A percentile compares a stretch with the other conserved stretches of the same genome.
These are phyloP conservation scores for Caenorhabditis afra DNA, from an alignment of 2,888 invertebrate species.

Conservation along the genomic window DNA sequence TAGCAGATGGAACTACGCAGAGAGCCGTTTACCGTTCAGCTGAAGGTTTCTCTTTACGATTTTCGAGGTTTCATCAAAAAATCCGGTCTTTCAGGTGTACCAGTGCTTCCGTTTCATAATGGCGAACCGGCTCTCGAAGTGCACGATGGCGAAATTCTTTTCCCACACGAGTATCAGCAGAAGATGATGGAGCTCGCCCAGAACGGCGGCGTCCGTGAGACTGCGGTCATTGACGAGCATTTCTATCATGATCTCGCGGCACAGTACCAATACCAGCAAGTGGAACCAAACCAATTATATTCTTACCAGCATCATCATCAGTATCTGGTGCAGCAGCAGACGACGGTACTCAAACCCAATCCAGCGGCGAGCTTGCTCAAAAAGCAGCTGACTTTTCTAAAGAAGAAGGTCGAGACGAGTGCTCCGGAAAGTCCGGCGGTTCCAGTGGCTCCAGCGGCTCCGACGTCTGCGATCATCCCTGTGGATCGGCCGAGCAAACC, in stretches of 20 bases:
- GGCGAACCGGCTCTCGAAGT: slow-evolving; percentile 33
- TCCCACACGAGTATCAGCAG: slow-evolving; percentile 44
- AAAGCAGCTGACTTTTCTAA: slow-evolving; percentile 31
- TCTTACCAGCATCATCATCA: slow-evolving; percentile 4
- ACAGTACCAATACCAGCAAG: slow-evolving; percentile 14
- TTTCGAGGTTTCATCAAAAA: too few relatives aligned
- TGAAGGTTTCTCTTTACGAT: slow-evolving; percentile 3
- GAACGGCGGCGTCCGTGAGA: not conserved
- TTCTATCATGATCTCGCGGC: slow-evolving; percentile 33
- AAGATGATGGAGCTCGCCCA: slow-evolving; percentile 48
- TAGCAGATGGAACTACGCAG: slow-evolving; percentile 1
- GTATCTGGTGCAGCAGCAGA: not conserved
- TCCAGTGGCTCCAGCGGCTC: not conserved
- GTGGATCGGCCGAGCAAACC: slow-evolving; percentile 33
- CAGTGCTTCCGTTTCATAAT: slow-evolving; percentile 28
- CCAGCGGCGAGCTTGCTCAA: slow-evolving; percentile 15
- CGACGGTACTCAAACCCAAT: not conserved
- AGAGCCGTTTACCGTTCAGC: slow-evolving; percentile 20
- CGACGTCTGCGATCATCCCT: slow-evolving; percentile 12
- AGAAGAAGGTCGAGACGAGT: slow-evolving; percentile 18
- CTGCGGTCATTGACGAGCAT: slow-evolving; percentile 31
- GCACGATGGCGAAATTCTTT: slow-evolving; percentile 35
- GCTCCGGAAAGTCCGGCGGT: not conserved
- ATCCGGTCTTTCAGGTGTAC: slow-evolving; percentile 38
- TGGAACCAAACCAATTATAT: not conserved